Evolutionary conservation across 1,140 invertebrate species (phyloP).

Genomic region (Saxidomus purpurata): DNA sequence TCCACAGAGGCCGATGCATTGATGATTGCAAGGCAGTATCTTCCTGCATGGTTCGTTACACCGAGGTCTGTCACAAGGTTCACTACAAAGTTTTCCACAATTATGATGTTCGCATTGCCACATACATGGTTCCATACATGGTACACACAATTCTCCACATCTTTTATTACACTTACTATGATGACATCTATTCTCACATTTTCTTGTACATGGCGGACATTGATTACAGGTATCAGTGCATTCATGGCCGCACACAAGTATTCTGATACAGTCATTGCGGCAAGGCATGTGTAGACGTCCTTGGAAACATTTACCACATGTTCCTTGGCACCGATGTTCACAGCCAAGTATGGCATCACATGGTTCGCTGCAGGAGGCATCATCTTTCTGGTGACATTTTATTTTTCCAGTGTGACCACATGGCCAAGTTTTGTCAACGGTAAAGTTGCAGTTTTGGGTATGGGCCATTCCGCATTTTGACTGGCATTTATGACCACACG

Average conservation of each 20-base stretch:
- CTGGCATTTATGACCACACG: slow-evolving; percentile 89
- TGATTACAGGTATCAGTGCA: slow-evolving; percentile 78
- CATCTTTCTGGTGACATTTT: slow-evolving; percentile 73
- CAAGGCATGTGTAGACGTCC: slow-evolving; percentile 89
- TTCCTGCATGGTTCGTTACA: slow-evolving; percentile 75
- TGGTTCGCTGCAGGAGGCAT: slow-evolving; percentile 70
- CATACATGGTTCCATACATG: slow-evolving; percentile 88
- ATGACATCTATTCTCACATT: slow-evolving; percentile 88
- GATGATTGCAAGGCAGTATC: slow-evolving; percentile 88
- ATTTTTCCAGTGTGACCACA: slow-evolving; percentile 84
- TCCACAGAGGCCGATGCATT: slow-evolving; percentile 89
- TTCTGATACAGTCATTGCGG: slow-evolving; percentile 77
- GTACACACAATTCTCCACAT: slow-evolving; percentile 89
- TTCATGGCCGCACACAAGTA: slow-evolving; percentile 85
- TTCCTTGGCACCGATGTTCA: slow-evolving; percentile 78
- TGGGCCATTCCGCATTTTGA: slow-evolving; percentile 89
- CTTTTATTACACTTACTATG: slow-evolving; percentile 87
- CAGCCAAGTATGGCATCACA: slow-evolving; percentile 72
- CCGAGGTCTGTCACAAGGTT: slow-evolving; percentile 87
- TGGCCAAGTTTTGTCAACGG: slow-evolving; percentile 71
- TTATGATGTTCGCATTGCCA: slow-evolving; percentile 87
- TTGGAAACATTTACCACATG: slow-evolving; percentile 87
- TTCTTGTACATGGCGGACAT: slow-evolving; percentile 89
- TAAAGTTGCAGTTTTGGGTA: slow-evolving; percentile 78
- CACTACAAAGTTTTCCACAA: slow-evolving; percentile 89